Evolutionary conservation across 1,140 invertebrate species (phyloP).

Genomic region (Polyergus mexicanus): DNA sequence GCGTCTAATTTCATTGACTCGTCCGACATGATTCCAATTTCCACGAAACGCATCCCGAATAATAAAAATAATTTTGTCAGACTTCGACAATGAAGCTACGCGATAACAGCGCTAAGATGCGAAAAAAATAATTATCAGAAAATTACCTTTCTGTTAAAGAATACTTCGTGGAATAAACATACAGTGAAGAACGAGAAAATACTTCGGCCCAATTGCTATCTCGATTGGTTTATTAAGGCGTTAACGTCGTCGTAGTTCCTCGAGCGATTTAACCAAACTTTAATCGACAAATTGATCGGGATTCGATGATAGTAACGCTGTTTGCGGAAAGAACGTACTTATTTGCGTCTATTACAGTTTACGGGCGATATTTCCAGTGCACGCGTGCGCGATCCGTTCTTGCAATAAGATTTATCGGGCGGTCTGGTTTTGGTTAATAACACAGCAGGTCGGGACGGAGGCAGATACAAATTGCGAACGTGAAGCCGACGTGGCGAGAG

Average conservation of each 20-base stretch:
- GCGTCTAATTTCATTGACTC: slow-evolving; percentile 34
- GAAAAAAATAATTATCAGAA: background rate
- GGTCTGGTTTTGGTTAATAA: slow-evolving; percentile 60
- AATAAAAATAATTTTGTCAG: background rate
- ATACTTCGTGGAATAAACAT: background rate
- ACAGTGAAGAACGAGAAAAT: background rate
- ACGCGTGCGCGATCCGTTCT: slow-evolving; percentile 3
- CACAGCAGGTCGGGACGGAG: slow-evolving; percentile 48
- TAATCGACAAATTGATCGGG: slow-evolving; percentile 5
- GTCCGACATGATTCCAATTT: slow-evolving; percentile 42
- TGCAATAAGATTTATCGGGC: slow-evolving; percentile 52
- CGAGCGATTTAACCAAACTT: background rate
- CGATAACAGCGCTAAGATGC: background rate
- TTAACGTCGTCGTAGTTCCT: background rate
- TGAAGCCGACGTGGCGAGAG: background rate
- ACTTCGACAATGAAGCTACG: background rate
- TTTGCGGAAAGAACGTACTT: slow-evolving; percentile 34
- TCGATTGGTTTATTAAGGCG: background rate
- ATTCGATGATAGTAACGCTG: background rate
- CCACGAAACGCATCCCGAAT: slow-evolving; percentile 4
- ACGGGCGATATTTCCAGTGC: slow-evolving; percentile 25
- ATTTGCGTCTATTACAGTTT: slow-evolving; percentile 23
- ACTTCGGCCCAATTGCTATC: background rate
- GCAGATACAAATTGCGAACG: slow-evolving; percentile 60
- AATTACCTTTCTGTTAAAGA: background rate